A percentile compares a stretch with the other conserved stretches of the same genome.
These are phyloP conservation scores for Marmota flaviventris DNA, from an alignment of 2,113 vertebrate genomes.

Conservation along the genomic window DNA sequence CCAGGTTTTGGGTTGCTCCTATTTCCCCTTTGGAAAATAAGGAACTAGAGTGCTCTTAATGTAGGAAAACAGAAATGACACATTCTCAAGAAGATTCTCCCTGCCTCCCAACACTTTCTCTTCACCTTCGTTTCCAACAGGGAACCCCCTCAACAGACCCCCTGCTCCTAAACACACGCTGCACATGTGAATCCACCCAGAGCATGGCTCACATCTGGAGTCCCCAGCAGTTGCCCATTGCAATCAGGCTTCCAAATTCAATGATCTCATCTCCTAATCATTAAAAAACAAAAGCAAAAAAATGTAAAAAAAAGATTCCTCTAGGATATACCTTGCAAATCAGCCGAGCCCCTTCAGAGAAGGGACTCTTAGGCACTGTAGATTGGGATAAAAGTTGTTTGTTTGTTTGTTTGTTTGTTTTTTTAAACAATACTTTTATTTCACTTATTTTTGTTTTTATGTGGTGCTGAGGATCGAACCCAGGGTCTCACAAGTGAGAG, in stretches of 20 bases:
- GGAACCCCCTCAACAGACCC: not conserved
- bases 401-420: too few species aligned
- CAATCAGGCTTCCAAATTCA: not conserved
- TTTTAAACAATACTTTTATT: too few species aligned
- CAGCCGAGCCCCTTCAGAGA: not conserved
- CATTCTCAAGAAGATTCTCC: fast-evolving
- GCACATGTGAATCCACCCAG: fast-evolving
- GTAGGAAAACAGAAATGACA: fast-evolving
- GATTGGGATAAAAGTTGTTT: not conserved
- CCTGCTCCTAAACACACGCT: fast-evolving
- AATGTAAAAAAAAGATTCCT: not conserved
- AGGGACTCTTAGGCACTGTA: not conserved
- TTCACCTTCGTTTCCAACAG: not conserved
- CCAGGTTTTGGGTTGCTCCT: not conserved
- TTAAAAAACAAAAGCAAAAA: not conserved
- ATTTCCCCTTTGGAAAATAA: not conserved
- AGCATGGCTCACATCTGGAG: not conserved
- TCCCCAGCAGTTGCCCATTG: not conserved
- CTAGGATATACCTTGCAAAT: not conserved
- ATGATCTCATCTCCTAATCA: not conserved
- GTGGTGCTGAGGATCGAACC: too few species aligned
- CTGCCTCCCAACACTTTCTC: not conserved
- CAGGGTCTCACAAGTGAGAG: too few species aligned
- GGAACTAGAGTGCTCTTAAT: not conserved
- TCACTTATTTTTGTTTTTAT: too few species aligned